A percentile compares a stretch with the other conserved stretches of the same genome.
These are phyloP conservation scores for Pogonomyrmex californicus DNA, from an alignment of 1,140 invertebrate genomes.

Conservation along the genomic window DNA sequence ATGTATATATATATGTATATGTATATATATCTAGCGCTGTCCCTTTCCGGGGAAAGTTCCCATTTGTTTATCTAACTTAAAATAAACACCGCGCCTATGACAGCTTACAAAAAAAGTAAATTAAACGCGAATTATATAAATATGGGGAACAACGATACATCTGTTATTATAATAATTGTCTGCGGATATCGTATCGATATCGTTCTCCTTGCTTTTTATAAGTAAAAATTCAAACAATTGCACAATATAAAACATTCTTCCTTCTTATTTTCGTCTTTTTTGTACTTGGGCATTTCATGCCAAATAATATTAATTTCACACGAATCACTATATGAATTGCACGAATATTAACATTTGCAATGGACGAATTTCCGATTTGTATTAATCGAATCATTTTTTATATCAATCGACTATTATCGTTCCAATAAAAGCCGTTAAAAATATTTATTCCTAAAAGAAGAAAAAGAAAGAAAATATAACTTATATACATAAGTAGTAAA, in stretches of 20 bases:
- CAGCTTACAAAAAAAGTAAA: conserved; percentile 71
- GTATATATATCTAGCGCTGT: conserved; percentile 21
- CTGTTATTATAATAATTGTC: conserved; percentile 11
- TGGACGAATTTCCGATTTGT: conserved; percentile 79
- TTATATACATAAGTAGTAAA: conserved; percentile 68
- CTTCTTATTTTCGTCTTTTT: conserved; percentile 51
- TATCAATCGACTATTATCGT: conserved; percentile 69
- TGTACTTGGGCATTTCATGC: conserved; percentile 70
- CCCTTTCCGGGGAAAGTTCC: conserved; percentile 3
- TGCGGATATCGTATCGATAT: conserved; percentile 66
- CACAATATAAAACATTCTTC: conserved; percentile 66
- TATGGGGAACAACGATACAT: conserved; percentile 60
- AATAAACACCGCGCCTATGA: conserved; percentile 33
- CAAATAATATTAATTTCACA: conserved; percentile 80
- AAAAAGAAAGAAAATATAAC: conserved; percentile 51
- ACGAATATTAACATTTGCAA: conserved; percentile 80
- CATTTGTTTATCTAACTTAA: conserved; percentile 59
- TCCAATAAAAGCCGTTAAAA: conserved; percentile 82
- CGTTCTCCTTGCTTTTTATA: conserved; percentile 33
- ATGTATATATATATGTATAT: too few species aligned
- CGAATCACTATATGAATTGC: too few species aligned
- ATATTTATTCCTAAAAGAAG: conserved; percentile 77
- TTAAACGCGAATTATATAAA: conserved; percentile 71
- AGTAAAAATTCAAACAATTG: conserved; percentile 56
- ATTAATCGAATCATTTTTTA: conserved; percentile 73